Base-by-base conservation (phyloP, 2,797 vertebrate species). In the Nannoperca obscura region DNA sequence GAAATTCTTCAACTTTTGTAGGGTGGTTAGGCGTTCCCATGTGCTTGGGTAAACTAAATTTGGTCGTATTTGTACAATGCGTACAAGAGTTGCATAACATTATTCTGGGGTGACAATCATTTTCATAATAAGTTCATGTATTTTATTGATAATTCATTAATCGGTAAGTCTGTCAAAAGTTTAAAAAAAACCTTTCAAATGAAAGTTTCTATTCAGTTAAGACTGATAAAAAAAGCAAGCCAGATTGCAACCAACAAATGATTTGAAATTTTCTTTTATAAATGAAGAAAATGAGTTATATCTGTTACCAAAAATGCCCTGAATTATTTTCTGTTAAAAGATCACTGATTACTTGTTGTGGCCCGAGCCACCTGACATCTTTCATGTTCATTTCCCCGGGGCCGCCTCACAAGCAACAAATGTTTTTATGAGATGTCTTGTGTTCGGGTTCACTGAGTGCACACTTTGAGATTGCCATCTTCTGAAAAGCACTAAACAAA, bases 341-440 rank as follows among this genome's bases (percentile, higher is more conserved):
- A 34, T 42, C 47, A 15, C 38, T 62, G 24, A 46, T 64, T 17
- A 49, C 52, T 47, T 60, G 9, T 66, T n/a, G 30, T 55, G 12
- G 24, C 30, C 34, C 7, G 7, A 64, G 34, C 36, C 50, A 54
- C 30, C 30, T 58, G 52, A 53, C n/a, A 1, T 66, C 24, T 58
- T 49, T 14, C 17, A 47, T 1, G 3, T 62, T 76, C 17, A 66
- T 61, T 34, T 80, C 73, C 59, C 68, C 53, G 0, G 52, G 60
- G 67, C 36, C 1, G 5, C 38, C 32, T 52, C 14, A 52, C n/a
- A 30, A 20, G 30, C 22, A 71, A 49, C 54, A 74, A 59, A 71
- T 67, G 60, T 62, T 81, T 74, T 78, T 66, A 74, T 70, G 64
- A 64, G 53, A 24, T 64, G 27, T 60, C 54, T 65, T 36, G n/a